A percentile compares a stretch with the other conserved stretches of the same genome.
These are phyloP conservation scores for Cyanoramphus novaezelandiae DNA, from an alignment of 2,113 vertebrate species.

Conservation along the genomic window DNA sequence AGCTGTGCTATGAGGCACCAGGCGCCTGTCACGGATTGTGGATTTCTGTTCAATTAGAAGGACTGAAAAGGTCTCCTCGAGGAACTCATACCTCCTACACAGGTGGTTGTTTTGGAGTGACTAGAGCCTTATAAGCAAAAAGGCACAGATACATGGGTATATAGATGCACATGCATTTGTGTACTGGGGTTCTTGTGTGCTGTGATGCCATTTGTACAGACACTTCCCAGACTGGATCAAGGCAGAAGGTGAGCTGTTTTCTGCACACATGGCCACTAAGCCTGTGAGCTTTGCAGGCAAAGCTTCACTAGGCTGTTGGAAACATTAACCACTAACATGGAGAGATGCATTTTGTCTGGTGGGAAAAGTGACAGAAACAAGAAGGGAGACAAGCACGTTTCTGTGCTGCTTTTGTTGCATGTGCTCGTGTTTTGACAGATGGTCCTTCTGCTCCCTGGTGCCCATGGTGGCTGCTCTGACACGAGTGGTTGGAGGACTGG, in stretches of 20 bases:
- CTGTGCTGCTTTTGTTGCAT: not conserved
- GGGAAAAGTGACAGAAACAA: not conserved
- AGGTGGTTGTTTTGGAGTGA: not conserved
- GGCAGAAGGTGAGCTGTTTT: not conserved
- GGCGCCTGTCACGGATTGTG: not conserved
- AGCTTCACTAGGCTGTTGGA: not conserved
- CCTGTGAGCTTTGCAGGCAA: not conserved
- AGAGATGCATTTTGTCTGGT: not conserved
- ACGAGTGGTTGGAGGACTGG: not conserved
- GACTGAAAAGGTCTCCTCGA: not conserved
- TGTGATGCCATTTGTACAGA: not conserved
- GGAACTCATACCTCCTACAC: not conserved
- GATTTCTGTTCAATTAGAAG: not conserved
- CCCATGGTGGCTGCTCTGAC: not conserved
- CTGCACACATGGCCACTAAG: not conserved
- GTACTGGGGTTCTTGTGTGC: not conserved
- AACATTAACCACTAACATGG: not conserved
- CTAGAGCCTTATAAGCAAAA: not conserved
- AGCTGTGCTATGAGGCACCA: not conserved
- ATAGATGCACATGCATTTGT: accelerated
- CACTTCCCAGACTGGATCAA: not conserved
- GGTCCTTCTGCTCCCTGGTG: not conserved
- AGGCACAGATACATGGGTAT: too few species aligned
- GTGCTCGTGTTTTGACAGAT: not conserved
- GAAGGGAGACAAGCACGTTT: not conserved